phyloP scores from a whole-genome alignment of 2,797 vertebrate genomes.

The Trachurus trachurus region DNA sequence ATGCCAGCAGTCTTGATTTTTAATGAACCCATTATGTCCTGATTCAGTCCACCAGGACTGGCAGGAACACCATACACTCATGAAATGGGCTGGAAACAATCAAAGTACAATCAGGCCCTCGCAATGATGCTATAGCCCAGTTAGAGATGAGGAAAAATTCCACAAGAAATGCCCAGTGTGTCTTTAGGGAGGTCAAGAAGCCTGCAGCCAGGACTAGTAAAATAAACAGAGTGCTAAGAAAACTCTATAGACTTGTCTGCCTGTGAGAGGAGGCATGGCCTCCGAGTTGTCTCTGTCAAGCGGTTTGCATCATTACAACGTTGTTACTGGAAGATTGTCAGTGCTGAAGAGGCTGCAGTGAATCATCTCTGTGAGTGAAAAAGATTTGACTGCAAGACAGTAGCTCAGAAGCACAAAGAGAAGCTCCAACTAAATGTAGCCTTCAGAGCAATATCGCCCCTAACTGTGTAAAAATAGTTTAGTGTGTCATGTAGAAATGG shows the following conservation, averaged over 20 bases:
- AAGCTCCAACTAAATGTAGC: conserved; percentile 33
- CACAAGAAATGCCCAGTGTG: conserved; percentile 37
- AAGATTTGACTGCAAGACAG: conserved; percentile 14
- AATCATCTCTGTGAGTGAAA: conserved; percentile 30
- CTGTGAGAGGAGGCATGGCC: conserved; percentile 25
- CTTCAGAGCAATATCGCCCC: conserved; percentile 1
- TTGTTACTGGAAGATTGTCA: conserved; percentile 35
- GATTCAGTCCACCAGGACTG: conserved; percentile 79
- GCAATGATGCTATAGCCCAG: conserved; percentile 47
- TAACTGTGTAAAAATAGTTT: conserved; percentile 23
- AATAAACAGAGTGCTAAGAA: conserved; percentile 36
- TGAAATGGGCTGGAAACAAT: conserved; percentile 80
- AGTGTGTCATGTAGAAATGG: conserved; percentile 33
- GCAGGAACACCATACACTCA: conserved; percentile 56
- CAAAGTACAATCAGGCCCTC: conserved; percentile 61
- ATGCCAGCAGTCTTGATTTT: conserved; percentile 78
- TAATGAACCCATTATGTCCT: conserved; percentile 79
- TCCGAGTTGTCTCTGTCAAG: conserved; percentile 49
- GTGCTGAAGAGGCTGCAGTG: conserved; percentile 17
- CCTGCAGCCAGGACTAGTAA: conserved; percentile 32
- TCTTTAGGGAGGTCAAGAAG: conserved; percentile 49
- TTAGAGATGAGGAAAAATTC: conserved; percentile 54
- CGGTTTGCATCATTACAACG: conserved; percentile 48
- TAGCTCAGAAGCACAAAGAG: conserved; percentile 35
- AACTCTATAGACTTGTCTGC: conserved; percentile 23